Conservation (phyloP, 2,113 vertebrate genomes). For the Aspiorhynchus laticeps region DNA sequence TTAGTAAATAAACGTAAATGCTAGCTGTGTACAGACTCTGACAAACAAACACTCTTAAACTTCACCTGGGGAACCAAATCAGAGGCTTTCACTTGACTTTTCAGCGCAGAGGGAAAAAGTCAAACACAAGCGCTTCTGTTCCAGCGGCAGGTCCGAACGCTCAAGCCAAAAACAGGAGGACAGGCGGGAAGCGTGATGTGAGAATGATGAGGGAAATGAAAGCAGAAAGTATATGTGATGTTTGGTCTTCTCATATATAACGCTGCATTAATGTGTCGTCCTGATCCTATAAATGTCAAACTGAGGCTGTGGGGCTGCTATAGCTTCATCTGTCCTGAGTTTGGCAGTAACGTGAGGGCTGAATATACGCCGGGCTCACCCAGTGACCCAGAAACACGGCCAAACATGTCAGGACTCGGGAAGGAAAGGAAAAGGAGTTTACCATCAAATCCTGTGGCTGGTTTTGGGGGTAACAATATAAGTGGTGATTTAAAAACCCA, state of each 20-base stretch:
- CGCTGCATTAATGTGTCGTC: constrained; percentile 70
- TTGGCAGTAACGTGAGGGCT: constrained; percentile 68
- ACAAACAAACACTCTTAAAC: constrained; percentile 8
- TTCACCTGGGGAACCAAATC: not conserved
- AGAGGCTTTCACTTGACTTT: constrained; percentile 5
- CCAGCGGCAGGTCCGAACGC: constrained; percentile 11
- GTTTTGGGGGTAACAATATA: constrained; percentile 69
- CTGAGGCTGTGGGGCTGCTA: constrained; percentile 57
- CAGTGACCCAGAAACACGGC: constrained; percentile 72
- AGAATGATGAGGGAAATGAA: constrained; percentile 55
- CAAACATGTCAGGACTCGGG: constrained; percentile 69
- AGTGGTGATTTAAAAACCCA: constrained; percentile 72
- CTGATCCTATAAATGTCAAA: constrained; percentile 70
- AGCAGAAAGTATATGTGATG: constrained; percentile 58
- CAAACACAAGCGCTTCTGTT: constrained; percentile 44
- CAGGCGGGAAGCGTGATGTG: constrained; percentile 55
- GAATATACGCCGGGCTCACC: constrained; percentile 71
- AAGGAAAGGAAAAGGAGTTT: constrained; percentile 69
- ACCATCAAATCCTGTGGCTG: constrained; percentile 70
- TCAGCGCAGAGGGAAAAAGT: constrained; percentile 4
- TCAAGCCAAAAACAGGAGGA: constrained; percentile 50
- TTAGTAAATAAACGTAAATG: constrained; percentile 5
- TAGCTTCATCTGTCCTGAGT: constrained; percentile 53
- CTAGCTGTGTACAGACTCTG: not conserved
- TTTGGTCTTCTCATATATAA: constrained; percentile 62